These are phyloP conservation scores for Chaetodon auriga DNA, from an alignment of 2,113 vertebrate species.

Conservation along the genomic window DNA sequence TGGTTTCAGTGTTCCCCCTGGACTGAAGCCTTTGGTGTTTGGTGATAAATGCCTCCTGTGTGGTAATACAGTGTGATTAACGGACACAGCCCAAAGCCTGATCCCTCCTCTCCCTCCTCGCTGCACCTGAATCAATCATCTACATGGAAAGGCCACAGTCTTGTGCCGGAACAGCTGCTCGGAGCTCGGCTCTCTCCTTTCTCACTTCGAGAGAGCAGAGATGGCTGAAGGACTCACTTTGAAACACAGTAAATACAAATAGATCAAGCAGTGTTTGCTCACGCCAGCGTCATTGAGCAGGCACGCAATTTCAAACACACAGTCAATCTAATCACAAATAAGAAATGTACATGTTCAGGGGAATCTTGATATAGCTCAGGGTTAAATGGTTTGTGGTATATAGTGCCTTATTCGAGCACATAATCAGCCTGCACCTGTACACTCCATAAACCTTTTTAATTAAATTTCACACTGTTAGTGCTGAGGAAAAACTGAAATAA, in stretches of 20 bases:
- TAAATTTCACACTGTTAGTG: not conserved
- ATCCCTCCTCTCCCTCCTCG: constrained; percentile 70
- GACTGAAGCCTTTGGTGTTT: constrained; percentile 82
- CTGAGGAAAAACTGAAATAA: not conserved
- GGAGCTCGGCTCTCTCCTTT: constrained; percentile 44
- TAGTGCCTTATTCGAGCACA: not conserved
- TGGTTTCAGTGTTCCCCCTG: constrained; percentile 79
- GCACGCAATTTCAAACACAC: not conserved
- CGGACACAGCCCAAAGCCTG: constrained; percentile 79
- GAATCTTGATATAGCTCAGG: not conserved
- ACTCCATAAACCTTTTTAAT: not conserved
- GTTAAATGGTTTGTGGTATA: not conserved
- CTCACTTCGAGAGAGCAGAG: constrained; percentile 40
- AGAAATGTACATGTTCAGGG: not conserved
- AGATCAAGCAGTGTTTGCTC: constrained; percentile 4
- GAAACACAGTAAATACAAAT: constrained; percentile 41
- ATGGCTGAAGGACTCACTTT: constrained; percentile 39
- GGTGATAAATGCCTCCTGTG: constrained; percentile 85
- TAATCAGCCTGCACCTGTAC: not conserved
- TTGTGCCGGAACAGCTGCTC: constrained; percentile 65
- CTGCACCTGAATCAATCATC: constrained; percentile 84
- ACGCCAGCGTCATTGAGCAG: not conserved
- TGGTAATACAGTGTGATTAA: constrained; percentile 84
- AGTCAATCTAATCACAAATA: not conserved
- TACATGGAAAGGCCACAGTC: constrained; percentile 76